Evolutionary conservation across 2,888 invertebrate species (phyloP).

Genomic region (Dicyrtoma fusca): DNA sequence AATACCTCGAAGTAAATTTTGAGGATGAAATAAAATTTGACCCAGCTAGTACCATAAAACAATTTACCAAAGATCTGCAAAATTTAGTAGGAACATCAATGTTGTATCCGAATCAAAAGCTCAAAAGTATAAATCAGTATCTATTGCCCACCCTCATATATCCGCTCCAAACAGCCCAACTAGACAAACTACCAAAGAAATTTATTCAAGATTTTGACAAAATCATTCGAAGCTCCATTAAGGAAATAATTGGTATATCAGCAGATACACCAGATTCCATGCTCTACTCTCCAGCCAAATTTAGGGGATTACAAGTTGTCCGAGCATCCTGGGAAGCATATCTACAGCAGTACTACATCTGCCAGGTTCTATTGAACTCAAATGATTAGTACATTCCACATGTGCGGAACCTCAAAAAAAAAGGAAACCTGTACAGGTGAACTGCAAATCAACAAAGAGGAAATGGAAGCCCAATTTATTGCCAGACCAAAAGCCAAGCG

Average conservation of each 20-base stretch:
- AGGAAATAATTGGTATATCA: slow-evolving; percentile 24
- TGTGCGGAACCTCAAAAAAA: neutral
- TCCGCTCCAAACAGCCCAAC: slow-evolving; percentile 26
- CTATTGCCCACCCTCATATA: slow-evolving; percentile 38
- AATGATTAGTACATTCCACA: slow-evolving; percentile 14
- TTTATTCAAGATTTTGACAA: slow-evolving; percentile 24
- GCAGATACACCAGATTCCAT: slow-evolving; percentile 34
- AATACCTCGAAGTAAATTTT: slow-evolving; percentile 38
- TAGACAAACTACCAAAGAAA: neutral
- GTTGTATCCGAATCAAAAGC: slow-evolving; percentile 33
- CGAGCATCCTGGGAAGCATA: slow-evolving; percentile 29
- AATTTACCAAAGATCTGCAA: slow-evolving; percentile 3
- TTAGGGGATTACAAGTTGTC: slow-evolving; percentile 25
- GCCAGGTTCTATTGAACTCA: neutral
- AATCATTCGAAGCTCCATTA: slow-evolving; percentile 12
- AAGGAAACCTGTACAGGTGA: neutral
- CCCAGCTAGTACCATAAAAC: neutral
- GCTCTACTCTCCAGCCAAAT: slow-evolving; percentile 23
- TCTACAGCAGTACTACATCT: slow-evolving; percentile 31
- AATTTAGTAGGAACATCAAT: slow-evolving; percentile 6
- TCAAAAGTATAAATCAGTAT: slow-evolving; percentile 35
- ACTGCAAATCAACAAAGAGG: neutral
- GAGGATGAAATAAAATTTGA: slow-evolving; percentile 35
- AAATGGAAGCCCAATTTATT: neutral
- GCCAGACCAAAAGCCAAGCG: neutral